Evolutionary conservation across 1,140 invertebrate genomes (phyloP).

Genomic region (Anadara kagoshimensis): DNA sequence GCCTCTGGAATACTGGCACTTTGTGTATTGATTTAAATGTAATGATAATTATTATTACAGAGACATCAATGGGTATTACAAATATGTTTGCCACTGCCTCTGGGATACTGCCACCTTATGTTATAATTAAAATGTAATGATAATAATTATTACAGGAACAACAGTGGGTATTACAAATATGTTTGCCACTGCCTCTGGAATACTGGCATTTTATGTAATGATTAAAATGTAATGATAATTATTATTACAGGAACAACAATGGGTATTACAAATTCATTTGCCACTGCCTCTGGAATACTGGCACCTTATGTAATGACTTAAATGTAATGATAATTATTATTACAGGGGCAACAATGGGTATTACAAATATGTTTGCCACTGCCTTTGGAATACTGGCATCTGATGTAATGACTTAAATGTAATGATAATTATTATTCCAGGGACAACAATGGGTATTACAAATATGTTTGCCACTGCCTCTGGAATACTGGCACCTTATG

Average conservation of each 20-base stretch:
- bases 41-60: slow-evolving; percentile 7
- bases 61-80: background rate
- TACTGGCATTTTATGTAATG: background rate
- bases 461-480: background rate
- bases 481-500: slow-evolving; percentile 3
- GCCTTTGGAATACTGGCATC: too few relatives aligned
- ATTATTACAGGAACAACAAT: slow-evolving; percentile 5
- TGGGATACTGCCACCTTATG: too few relatives aligned
- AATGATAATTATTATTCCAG: too few relatives aligned
- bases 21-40: too few relatives aligned
- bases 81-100: too few relatives aligned
- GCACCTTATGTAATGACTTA: background rate
- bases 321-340: slow-evolving; percentile 3
- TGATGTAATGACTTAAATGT: background rate
- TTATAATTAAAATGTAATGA: background rate
- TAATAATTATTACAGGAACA: background rate
- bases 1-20: too few relatives aligned
- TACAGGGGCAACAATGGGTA: background rate
- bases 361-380: too few relatives aligned
- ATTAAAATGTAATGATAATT: background rate
- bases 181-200: background rate
- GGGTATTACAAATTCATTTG: background rate
- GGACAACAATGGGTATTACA: background rate
- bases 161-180: slow-evolving; percentile 1
- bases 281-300: background rate